phyloP scores from a whole-genome alignment of 2,888 invertebrate species.

The Caenorhabditis afra region DNA sequence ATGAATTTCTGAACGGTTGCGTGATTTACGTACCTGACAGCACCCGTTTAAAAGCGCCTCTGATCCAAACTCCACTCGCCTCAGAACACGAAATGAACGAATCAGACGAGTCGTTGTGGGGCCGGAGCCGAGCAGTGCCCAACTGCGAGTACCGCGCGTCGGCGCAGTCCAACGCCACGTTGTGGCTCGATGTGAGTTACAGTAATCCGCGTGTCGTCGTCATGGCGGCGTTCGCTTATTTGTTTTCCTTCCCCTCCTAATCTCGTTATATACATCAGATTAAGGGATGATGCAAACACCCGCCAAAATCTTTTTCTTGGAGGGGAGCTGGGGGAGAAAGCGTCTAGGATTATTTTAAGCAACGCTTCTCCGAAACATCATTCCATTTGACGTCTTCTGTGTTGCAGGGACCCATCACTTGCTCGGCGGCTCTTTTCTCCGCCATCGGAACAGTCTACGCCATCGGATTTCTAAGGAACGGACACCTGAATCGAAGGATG shows the following conservation, averaged over 20 bases:
- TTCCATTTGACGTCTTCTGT: background rate
- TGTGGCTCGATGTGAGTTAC: slow-evolving; percentile 43
- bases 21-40: slow-evolving; percentile 17
- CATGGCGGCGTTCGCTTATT: background rate
- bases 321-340: background rate
- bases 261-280: slow-evolving; percentile 16
- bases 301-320: background rate
- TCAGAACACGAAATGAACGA: slow-evolving; percentile 33
- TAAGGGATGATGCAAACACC: slow-evolving; percentile 2
- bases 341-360: background rate
- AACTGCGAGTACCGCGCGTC: slow-evolving; percentile 29
- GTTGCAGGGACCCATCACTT: slow-evolving; percentile 50
- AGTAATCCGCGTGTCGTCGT: background rate
- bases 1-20: slow-evolving; percentile 47
- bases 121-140: background rate
- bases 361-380: background rate
- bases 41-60: slow-evolving; percentile 4
- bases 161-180: slow-evolving; percentile 12
- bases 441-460: slow-evolving; percentile 53
- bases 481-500: slow-evolving; percentile 45
- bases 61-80: slow-evolving; percentile 20
- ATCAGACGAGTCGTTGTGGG: slow-evolving; percentile 25
- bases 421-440: slow-evolving; percentile 26
- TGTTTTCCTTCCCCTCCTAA: slow-evolving; percentile 4
- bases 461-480: slow-evolving; percentile 43